Percentiles rank a stretch among this genome's conserved stretches.
phyloP scores from a whole-genome alignment of 2,797 vertebrate genomes.

The Chlorospingus semifuscus region DNA sequence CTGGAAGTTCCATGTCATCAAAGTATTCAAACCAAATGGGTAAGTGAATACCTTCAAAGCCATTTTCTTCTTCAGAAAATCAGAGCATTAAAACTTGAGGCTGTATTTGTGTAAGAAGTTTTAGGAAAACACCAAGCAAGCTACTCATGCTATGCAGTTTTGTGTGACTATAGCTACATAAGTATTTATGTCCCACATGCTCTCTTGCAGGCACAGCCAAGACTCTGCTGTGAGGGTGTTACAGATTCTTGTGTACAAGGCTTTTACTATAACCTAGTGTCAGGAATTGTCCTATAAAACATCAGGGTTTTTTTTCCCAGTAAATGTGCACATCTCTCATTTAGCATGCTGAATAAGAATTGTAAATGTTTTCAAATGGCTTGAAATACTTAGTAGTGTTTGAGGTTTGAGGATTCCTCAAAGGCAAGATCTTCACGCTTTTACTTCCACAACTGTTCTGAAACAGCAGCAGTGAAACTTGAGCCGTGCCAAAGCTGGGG shows the following conservation, averaged over 20 bases:
- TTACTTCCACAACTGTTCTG: neutral
- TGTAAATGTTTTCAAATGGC: neutral
- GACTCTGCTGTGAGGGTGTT: neutral
- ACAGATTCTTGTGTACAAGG: neutral
- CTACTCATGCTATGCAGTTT: neutral
- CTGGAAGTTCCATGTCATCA: neutral
- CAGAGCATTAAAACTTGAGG: neutral
- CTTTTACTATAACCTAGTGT: neutral
- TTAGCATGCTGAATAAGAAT: neutral
- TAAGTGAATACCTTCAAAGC: neutral
- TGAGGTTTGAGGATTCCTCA: neutral
- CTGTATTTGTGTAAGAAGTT: neutral
- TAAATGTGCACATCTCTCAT: neutral
- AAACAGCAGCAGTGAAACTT: neutral
- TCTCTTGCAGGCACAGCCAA: neutral
- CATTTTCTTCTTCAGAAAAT: neutral
- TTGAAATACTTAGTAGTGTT: neutral
- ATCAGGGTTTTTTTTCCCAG: rapidly evolving
- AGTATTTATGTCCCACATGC: neutral
- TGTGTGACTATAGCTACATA: rapidly evolving
- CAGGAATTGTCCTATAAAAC: neutral
- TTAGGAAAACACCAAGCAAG: neutral
- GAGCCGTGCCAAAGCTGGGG: neutral
- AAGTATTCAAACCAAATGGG: neutral
- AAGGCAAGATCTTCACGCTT: neutral